phyloP scores from a whole-genome alignment of 2,888 invertebrate species.

The Conomelus anceps region DNA sequence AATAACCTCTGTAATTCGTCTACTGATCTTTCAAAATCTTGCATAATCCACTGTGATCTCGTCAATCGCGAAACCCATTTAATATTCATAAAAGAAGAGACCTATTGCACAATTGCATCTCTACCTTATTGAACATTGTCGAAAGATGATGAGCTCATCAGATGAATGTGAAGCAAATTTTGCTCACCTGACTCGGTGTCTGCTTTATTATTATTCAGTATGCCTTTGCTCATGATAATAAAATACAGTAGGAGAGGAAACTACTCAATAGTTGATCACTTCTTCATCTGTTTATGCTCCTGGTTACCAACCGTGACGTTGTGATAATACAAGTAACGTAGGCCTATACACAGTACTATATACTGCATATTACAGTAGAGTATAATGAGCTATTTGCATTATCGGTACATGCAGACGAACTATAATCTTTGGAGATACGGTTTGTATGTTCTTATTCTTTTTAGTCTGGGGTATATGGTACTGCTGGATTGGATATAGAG shows the following conservation, averaged over 20 bases:
- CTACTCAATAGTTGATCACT: not conserved
- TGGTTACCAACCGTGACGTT: no score
- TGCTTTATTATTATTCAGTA: not conserved
- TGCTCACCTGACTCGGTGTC: not conserved
- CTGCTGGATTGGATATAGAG: no score
- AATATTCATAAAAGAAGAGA: not conserved
- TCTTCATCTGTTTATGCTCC: not conserved
- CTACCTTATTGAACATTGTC: not conserved
- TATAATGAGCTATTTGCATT: no score
- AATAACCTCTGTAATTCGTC: not conserved
- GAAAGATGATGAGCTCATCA: not conserved
- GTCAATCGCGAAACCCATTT: not conserved
- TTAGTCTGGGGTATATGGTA: no score
- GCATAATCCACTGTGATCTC: not conserved
- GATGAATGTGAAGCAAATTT: not conserved
- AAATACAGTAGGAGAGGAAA: not conserved
- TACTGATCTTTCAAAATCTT: not conserved
- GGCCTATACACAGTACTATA: no score
- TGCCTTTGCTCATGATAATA: not conserved
- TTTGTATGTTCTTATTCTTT: no score
- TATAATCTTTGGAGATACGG: no score
- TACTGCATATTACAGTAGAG: no score
- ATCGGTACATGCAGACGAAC: no score
- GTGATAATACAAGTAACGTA: no score
- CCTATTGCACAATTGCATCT: not conserved